Base-by-base conservation (phyloP, 2,888 invertebrate species). In the Euphydryas editha region DNA sequence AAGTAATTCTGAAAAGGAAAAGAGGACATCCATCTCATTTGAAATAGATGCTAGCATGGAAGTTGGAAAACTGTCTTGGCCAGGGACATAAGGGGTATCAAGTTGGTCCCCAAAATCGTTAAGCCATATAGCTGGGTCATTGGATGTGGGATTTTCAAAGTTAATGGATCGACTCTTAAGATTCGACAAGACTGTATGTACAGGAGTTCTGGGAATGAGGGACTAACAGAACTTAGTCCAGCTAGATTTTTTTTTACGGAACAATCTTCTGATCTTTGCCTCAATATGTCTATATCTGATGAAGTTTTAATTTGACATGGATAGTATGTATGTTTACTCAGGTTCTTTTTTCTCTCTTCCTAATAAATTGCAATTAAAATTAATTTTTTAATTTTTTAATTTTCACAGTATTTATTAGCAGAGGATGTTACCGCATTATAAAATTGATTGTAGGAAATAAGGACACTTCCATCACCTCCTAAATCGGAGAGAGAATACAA, bases 1-100 rank as follows among this genome's bases (percentile, higher is more conserved):
- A 4, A 17, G 6, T 1, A 72, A 49, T 49, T 72, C 72, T 5
- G n/a, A 47, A 11, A 62, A 20, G 13, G 71, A 66, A 44, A 71
- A 72, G 7, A 65, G 68, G 3, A 24, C 47, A 51, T 47, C 44
- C 24, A 59, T 46, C 18, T 18, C 10, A 21, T 59, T 54, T 15
- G 15, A 36, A 7, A 24, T 13, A 8, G 11, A 21, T n/a, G 36
- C 20, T 17, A 17, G 18, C 18, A 17, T 3, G 13, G 46, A 37
- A 44, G 21, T 55, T 47, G 20, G 6, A 42, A 18, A 47, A 13
- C 42, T 18, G 15, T n/a, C 15, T 5, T 18, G 49, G 15, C 5
- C 4, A 21, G 60, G 60, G n/a, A 59, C 54, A 42, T 11, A 60
- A 8, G 54, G 30, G 20, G 68, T 60, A 1, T 57, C 57, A 30